These are phyloP conservation scores for Agrochola litura DNA, from an alignment of 2,888 invertebrate genomes.

Conservation along the genomic window DNA sequence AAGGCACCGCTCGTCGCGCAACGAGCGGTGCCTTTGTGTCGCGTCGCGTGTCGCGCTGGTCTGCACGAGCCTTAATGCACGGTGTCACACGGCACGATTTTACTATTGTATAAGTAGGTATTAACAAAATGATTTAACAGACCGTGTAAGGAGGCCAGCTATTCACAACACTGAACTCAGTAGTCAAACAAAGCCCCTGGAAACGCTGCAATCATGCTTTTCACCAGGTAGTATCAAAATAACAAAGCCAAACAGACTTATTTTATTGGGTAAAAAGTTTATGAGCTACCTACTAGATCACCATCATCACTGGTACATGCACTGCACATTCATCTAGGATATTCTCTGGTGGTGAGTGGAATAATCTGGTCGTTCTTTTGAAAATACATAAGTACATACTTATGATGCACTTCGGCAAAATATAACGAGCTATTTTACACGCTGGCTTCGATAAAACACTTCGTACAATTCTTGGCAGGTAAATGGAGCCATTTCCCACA, in stretches of 20 bases:
- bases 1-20: too few species aligned
- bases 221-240: neutral
- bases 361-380: neutral
- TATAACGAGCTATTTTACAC: conserved; percentile 2
- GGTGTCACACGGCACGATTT: neutral
- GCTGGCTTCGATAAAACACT: neutral
- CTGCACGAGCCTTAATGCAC: too few species aligned
- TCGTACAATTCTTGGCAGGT: neutral
- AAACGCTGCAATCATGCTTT: neutral
- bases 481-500: conserved; percentile 34
- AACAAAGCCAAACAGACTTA: too few species aligned
- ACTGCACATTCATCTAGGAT: neutral
- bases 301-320: neutral
- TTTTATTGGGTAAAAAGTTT: neutral
- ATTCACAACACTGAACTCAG: neutral
- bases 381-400: neutral
- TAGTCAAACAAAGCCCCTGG: too few species aligned
- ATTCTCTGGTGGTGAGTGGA: neutral
- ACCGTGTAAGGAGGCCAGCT: neutral
- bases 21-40: too few species aligned
- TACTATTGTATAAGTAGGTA: too few species aligned
- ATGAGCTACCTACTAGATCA: neutral
- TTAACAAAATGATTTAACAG: neutral
- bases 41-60: too few species aligned
- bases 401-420: neutral